These are phyloP conservation scores for Nymphalis c-album DNA, from an alignment of 2,888 invertebrate species.

Conservation along the genomic window DNA sequence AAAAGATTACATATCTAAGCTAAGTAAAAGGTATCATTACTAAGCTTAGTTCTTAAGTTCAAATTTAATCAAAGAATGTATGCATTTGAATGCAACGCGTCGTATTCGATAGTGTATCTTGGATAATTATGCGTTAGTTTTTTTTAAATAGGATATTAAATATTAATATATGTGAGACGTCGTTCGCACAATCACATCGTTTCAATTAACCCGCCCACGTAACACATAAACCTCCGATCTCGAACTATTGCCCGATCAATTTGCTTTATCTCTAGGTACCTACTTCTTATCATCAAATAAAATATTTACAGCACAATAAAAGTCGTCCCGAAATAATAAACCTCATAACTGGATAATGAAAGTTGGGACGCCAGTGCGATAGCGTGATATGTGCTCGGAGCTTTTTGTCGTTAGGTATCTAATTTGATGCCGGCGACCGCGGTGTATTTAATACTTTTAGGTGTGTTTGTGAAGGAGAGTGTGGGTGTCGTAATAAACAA, in stretches of 20 bases:
- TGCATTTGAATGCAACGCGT: slow-evolving; percentile 27
- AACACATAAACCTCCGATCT: slow-evolving; percentile 57
- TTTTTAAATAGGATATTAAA: slow-evolving; percentile 61
- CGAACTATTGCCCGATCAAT: slow-evolving; percentile 61
- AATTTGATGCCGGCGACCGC: slow-evolving; percentile 25
- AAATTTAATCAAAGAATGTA: slow-evolving; percentile 25
- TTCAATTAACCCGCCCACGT: slow-evolving; percentile 75
- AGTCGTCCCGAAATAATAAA: slow-evolving; percentile 72
- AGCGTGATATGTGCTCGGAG: slow-evolving; percentile 16
- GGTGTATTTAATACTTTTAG: slow-evolving; percentile 25
- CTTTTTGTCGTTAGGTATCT: slow-evolving; percentile 30
- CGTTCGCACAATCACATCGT: slow-evolving; percentile 67
- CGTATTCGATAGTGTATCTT: slow-evolving; percentile 29
- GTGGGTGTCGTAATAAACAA: slow-evolving; percentile 14
- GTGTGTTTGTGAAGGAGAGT: slow-evolving; percentile 15
- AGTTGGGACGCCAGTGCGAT: slow-evolving; percentile 45
- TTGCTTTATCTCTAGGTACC: slow-evolving; percentile 71
- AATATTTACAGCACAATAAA: slow-evolving; percentile 79
- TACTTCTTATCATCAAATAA: slow-evolving; percentile 71
- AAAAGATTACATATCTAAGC: neutral
- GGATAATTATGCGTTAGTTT: slow-evolving; percentile 47
- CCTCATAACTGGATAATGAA: slow-evolving; percentile 66
- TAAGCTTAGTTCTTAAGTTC: slow-evolving; percentile 21
- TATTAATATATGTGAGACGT: slow-evolving; percentile 65
- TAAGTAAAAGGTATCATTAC: slow-evolving; percentile 15